Evolutionary conservation across 1,140 invertebrate genomes (phyloP).

Genomic region (Colletes gigas): DNA sequence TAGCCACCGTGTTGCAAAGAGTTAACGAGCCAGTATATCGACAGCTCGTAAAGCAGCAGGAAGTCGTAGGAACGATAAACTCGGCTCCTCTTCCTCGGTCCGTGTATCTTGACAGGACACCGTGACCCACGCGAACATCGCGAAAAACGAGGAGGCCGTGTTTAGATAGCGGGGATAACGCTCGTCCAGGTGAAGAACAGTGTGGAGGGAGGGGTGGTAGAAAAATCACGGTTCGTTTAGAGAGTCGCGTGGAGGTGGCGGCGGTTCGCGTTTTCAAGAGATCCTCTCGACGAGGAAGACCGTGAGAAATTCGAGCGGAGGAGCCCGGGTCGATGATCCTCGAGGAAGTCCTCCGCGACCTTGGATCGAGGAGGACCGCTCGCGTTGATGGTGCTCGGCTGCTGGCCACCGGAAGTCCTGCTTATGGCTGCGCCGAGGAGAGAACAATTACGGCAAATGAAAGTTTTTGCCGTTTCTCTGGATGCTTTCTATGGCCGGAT

Average conservation of each 20-base stretch:
- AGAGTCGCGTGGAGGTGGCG: conserved; percentile 1
- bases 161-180: conserved; percentile 51
- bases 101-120: conserved; percentile 19
- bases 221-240: conserved; percentile 46
- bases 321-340: conserved; percentile 54
- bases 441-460: neutral
- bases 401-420: conserved; percentile 22
- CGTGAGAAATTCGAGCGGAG: conserved; percentile 48
- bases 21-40: conserved; percentile 7
- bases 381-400: conserved; percentile 9
- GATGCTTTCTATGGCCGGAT: neutral
- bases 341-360: conserved; percentile 42
- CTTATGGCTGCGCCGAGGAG: neutral
- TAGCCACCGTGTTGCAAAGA: too few relatives aligned
- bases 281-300: conserved; percentile 21
- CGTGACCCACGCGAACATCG: conserved; percentile 6
- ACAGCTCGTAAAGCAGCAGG: conserved; percentile 44
- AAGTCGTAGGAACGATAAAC: conserved; percentile 35
- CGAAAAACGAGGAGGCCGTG: conserved; percentile 40
- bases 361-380: conserved; percentile 34
- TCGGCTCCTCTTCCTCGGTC: conserved; percentile 7
- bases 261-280: conserved; percentile 41
- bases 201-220: too few relatives aligned
- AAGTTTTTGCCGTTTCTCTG: neutral
- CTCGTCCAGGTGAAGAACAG: neutral